phyloP scores from a whole-genome alignment of 2,113 vertebrate genomes.

The Mola mola region DNA sequence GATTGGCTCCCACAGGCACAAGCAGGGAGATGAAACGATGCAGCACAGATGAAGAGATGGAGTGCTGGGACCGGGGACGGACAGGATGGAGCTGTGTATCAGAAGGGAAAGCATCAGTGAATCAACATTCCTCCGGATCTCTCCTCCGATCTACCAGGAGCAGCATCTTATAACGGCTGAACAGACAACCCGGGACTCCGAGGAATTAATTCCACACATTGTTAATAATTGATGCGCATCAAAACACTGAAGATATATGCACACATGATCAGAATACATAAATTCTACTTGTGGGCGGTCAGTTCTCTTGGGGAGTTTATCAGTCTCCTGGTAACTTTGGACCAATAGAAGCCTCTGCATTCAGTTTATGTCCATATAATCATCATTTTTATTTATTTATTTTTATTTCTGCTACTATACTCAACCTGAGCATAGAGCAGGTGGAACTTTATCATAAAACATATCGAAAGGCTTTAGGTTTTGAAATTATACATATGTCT shows the following conservation, averaged over 20 bases:
- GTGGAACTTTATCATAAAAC: neutral
- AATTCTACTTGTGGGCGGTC: conserved; percentile 38
- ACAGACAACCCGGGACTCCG: conserved; percentile 37
- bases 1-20: conserved; percentile 48
- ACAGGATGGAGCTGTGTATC: conserved; percentile 42
- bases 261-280: conserved; percentile 65
- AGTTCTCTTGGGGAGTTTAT: conserved; percentile 15
- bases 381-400: neutral
- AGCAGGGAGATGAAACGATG: conserved; percentile 44
- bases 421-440: neutral
- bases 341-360: conserved; percentile 22
- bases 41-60: conserved; percentile 43
- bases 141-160: conserved; percentile 17
- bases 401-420: neutral
- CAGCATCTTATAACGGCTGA: conserved; percentile 20
- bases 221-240: conserved; percentile 76
- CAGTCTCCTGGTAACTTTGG: conserved; percentile 34
- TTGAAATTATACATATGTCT: neutral
- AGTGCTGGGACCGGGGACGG: conserved; percentile 31
- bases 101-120: conserved; percentile 27
- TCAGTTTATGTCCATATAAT: neutral
- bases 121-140: conserved; percentile 51
- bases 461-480: neutral
- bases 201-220: conserved; percentile 60
- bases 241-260: conserved; percentile 68